Evolutionary conservation across 2,113 vertebrate species (phyloP).

Genomic region (Perca schrenkii): DNA sequence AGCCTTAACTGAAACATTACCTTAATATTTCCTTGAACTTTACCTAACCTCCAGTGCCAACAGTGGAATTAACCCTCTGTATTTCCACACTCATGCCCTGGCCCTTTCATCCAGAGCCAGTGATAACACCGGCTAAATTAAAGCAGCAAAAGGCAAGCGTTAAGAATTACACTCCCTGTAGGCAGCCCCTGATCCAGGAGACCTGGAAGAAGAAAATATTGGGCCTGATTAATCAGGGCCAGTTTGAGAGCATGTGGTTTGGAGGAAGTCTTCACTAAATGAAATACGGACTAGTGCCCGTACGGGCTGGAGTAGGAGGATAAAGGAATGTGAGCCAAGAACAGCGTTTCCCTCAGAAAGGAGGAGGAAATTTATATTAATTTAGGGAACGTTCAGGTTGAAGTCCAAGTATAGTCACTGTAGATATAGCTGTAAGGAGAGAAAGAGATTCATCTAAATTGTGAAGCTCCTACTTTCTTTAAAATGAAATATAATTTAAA

Average conservation of each 20-base stretch:
- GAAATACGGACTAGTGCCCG: constrained; percentile 87
- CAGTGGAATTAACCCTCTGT: constrained; percentile 88
- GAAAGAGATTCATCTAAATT: neutral
- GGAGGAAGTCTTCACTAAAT: constrained; percentile 94
- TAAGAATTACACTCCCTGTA: constrained; percentile 85
- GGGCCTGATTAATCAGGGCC: constrained; percentile 87
- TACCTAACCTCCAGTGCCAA: constrained; percentile 89
- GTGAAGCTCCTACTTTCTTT: neutral
- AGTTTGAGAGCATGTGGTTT: constrained; percentile 88
- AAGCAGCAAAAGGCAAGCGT: constrained; percentile 86
- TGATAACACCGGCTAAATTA: constrained; percentile 89
- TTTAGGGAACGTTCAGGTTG: constrained; percentile 29
- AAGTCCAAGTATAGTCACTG: constrained; percentile 26
- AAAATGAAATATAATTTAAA: neutral
- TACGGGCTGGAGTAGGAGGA: constrained; percentile 34
- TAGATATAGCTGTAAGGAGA: neutral
- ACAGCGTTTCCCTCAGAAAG: constrained; percentile 53
- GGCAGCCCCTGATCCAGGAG: constrained; percentile 79
- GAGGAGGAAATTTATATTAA: constrained; percentile 41
- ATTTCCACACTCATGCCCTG: constrained; percentile 78
- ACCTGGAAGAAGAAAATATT: constrained; percentile 82
- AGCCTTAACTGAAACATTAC: constrained; percentile 80
- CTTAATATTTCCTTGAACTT: constrained; percentile 89
- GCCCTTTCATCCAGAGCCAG: constrained; percentile 91
- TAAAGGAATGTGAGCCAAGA: constrained; percentile 76